These are phyloP conservation scores for Drosophila fulvimacula DNA, from an alignment of 2,888 invertebrate species.

Conservation along the genomic window DNA sequence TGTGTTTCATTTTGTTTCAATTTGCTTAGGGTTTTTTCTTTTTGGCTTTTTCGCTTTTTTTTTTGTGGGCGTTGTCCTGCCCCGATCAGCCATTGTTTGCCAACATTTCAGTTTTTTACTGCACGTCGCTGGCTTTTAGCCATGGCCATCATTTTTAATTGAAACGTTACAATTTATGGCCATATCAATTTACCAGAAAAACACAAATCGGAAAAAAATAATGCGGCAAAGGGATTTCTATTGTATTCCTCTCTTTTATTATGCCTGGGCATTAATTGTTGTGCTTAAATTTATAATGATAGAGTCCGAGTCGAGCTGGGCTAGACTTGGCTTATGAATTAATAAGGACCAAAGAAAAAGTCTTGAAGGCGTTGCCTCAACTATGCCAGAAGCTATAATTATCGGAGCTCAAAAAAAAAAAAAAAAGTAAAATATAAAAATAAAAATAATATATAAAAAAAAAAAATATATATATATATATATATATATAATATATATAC, in stretches of 20 bases:
- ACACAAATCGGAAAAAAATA: too few species aligned
- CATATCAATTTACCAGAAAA: constrained; percentile 49
- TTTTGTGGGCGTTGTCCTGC: constrained; percentile 54
- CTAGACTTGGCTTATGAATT: background rate
- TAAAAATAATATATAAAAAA: too few species aligned
- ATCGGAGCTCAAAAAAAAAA: too few species aligned
- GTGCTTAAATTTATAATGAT: background rate
- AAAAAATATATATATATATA: too few species aligned
- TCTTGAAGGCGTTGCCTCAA: too few species aligned
- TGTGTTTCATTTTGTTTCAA: constrained; percentile 72
- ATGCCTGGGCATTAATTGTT: background rate
- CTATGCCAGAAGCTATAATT: too few species aligned
- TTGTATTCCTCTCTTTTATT: background rate
- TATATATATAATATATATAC: too few species aligned
- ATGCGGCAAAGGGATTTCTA: background rate
- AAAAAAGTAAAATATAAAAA: too few species aligned
- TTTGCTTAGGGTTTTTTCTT: constrained; percentile 58
- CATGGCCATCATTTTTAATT: constrained; percentile 60
- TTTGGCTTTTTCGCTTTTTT: too few species aligned
- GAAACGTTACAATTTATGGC: constrained; percentile 54
- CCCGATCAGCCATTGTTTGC: constrained; percentile 33
- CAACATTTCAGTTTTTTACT: constrained; percentile 23
- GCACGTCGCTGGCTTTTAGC: constrained; percentile 39
- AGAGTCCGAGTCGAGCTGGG: background rate
- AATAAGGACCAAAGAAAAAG: background rate